Percentiles rank a stretch among this genome's conserved stretches.
Conservation (phyloP, 2,797 vertebrate genomes). For the Clarias pachynema region DNA sequence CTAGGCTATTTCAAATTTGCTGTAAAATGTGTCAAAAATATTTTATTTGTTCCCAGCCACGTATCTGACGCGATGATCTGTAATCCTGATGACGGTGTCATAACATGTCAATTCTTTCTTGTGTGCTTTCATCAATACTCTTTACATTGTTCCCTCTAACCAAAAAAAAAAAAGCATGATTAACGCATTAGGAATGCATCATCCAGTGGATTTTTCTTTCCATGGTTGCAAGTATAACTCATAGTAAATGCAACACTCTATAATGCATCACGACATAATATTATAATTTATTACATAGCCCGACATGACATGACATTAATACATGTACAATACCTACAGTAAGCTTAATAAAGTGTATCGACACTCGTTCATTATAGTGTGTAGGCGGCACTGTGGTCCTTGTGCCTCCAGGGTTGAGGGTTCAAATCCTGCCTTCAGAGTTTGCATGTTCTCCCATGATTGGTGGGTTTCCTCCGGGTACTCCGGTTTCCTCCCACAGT, state of each 20-base stretch:
- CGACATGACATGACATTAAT: background rate
- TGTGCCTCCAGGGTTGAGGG: no score
- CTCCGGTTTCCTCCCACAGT: no score
- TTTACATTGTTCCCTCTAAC: background rate
- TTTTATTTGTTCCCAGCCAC: background rate
- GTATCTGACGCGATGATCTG: background rate
- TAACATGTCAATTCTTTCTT: background rate
- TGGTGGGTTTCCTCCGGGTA: no score
- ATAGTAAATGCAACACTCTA: background rate
- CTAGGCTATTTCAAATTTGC: slow-evolving; percentile 1
- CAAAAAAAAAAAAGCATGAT: background rate
- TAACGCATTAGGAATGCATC: background rate
- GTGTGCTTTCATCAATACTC: background rate
- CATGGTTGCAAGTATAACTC: background rate
- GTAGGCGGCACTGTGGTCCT: no score
- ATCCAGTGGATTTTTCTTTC: background rate
- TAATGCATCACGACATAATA: background rate
- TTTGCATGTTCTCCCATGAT: no score
- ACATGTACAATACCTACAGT: background rate
- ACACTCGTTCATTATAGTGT: no score
- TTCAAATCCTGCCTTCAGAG: no score
- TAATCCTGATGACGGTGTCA: background rate
- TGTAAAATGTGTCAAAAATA: background rate
- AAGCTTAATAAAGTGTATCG: background rate
- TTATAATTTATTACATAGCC: background rate